Conservation (phyloP, 2,797 vertebrate species). For the Centropyge bicolor region DNA sequence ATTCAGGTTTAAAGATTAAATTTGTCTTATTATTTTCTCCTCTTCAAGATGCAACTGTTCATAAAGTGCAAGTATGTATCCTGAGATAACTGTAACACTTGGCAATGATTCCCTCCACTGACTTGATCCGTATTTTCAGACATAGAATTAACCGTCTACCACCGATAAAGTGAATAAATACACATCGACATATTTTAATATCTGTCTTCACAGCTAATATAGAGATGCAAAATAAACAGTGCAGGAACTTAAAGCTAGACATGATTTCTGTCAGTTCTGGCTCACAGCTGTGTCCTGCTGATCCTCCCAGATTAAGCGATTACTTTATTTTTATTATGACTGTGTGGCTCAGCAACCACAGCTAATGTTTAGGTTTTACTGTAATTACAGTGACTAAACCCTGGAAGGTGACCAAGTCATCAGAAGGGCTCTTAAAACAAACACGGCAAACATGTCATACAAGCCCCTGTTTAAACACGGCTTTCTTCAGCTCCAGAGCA, state of each 20-base stretch:
- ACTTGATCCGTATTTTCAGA: not conserved
- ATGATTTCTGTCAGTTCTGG: slow-evolving; percentile 14
- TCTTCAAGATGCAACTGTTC: not conserved
- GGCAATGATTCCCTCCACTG: not conserved
- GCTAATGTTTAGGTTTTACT: slow-evolving; percentile 39
- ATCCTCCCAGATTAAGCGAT: slow-evolving; percentile 23
- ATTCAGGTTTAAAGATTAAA: not conserved
- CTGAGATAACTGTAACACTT: not conserved
- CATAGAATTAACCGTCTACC: not conserved
- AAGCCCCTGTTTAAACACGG: not conserved
- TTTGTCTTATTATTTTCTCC: not conserved
- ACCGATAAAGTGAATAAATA: not conserved
- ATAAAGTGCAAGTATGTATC: not conserved
- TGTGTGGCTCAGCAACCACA: slow-evolving; percentile 12
- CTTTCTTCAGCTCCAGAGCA: slow-evolving; percentile 9
- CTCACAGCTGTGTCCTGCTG: not conserved
- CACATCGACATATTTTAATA: not conserved
- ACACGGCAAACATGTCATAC: slow-evolving; percentile 26
- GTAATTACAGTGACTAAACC: slow-evolving; percentile 45
- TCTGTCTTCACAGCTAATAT: not conserved
- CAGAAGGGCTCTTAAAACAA: slow-evolving; percentile 29
- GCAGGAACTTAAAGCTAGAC: not conserved
- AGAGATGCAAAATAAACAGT: slow-evolving; percentile 1
- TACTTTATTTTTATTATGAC: slow-evolving; percentile 36
- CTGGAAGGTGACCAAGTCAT: slow-evolving; percentile 26